Evolutionary conservation across 1,140 invertebrate species (phyloP), one percentile per base, ranked within the genome.

Genomic region (Cydia fagiglandana): DNA sequence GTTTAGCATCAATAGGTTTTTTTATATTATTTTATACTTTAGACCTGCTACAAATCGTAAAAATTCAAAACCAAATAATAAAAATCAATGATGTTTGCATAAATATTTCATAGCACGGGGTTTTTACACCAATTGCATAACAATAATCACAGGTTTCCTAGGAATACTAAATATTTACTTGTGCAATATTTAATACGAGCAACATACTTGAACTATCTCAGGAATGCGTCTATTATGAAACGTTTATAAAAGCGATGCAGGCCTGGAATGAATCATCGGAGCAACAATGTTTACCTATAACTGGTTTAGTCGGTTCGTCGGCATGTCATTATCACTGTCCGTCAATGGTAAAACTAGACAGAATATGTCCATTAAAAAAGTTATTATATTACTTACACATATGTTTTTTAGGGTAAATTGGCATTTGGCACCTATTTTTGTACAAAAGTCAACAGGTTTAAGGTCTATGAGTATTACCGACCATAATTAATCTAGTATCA

Each of bases 141-240:
- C 64, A 15, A 2, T 34, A 5, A 68, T 64, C 64, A 64, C 15
- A 28, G 4, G 13, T 28, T 5, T 64, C 30, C 64, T 68, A 68
- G 64, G 17, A 68, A 68, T 38, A 68, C 28, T 24, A 47, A 47
- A 47, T 47, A 68, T 68, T 38, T 68, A 41, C 34, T 41, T 70
- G 30, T 17, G 66, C 38, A 38, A 70, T 70, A 17, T 38, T 70
- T 38, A 70, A 70, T 41, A 38, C 34, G 34, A n/a, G 34, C 30
- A 38, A 70, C 66, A 70, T 70, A 70, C 30, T 70, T 41, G 66
- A 70, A 70, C 7, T 38, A 70, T 70, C 66, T 70, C 66, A 41
- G 34, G 66, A 70, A 70, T 70, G 64, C 30, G 66, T 70, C 34
- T 70, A 70, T 70, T 70, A 70, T 70, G 66, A 70, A 70, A 70